phyloP scores from a whole-genome alignment of 2,113 vertebrate species.

The Muscicapa adusta region DNA sequence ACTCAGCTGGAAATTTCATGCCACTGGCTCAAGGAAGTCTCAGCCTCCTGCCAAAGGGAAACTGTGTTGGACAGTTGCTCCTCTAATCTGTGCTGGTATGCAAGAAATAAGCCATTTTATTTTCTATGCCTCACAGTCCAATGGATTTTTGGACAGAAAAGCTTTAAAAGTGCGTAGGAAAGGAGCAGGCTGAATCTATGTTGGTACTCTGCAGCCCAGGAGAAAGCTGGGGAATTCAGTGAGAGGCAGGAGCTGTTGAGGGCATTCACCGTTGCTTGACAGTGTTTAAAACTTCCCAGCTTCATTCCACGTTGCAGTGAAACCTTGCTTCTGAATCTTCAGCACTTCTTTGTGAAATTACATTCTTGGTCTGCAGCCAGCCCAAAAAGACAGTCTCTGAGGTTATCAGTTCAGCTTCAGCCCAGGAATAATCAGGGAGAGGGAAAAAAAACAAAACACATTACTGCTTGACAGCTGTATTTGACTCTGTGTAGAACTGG shows the following conservation, averaged over 20 bases:
- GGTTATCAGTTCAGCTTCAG: constrained; percentile 52
- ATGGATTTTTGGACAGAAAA: background rate
- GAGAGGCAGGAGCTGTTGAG: background rate
- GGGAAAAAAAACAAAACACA: background rate
- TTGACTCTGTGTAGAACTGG: background rate
- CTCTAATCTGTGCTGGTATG: background rate
- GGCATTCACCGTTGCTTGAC: background rate
- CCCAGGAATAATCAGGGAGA: background rate
- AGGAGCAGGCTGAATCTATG: background rate
- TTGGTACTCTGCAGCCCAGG: background rate
- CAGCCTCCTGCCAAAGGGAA: background rate
- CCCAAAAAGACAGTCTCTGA: background rate
- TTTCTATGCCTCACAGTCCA: background rate
- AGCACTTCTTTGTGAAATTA: constrained; percentile 38
- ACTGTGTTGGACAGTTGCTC: background rate
- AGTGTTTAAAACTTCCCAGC: background rate
- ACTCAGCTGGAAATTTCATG: background rate
- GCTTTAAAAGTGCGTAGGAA: background rate
- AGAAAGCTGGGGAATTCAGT: background rate
- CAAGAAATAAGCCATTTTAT: background rate
- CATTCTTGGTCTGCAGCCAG: constrained; percentile 42
- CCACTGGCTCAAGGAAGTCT: background rate
- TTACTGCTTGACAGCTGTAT: constrained; percentile 4
- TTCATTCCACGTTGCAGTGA: background rate
- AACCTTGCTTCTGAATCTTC: constrained; percentile 57